A percentile compares a stretch with the other conserved stretches of the same genome.
Conservation (phyloP, 2,888 invertebrate species). For the Eristalis arbustorum region DNA sequence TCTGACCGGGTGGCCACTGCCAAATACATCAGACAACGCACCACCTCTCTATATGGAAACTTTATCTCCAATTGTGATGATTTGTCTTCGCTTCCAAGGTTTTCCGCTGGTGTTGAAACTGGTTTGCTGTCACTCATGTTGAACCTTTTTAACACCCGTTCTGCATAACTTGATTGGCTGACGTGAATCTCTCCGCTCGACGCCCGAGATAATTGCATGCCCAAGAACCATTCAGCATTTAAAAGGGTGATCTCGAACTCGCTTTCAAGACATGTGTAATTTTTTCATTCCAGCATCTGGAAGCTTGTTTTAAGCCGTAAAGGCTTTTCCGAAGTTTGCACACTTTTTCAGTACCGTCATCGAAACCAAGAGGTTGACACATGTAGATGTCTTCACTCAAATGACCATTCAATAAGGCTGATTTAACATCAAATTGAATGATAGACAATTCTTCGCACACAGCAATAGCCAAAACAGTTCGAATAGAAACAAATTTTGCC, state of each 20-base stretch:
- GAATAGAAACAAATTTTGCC: conserved; percentile 71
- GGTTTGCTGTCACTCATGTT: conserved; percentile 17
- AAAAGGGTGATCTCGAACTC: conserved; percentile 26
- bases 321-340: conserved; percentile 71
- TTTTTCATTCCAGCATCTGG: conserved; percentile 71
- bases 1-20: too few species aligned
- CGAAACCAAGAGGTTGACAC: conserved; percentile 62
- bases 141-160: conserved; percentile 5
- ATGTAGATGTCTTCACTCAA: too few species aligned
- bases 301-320: conserved; percentile 72
- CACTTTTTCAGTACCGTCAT: conserved; percentile 67
- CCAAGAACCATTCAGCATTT: conserved; percentile 6
- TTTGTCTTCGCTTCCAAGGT: too few species aligned
- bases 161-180: conserved; percentile 39
- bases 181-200: conserved; percentile 49
- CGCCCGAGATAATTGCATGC: neutral
- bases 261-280: conserved; percentile 64
- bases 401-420: too few species aligned
- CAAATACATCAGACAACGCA: too few species aligned
- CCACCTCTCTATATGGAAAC: too few species aligned
- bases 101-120: conserved; percentile 31
- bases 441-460: conserved; percentile 15
- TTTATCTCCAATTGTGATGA: too few species aligned
- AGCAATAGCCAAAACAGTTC: too few species aligned
- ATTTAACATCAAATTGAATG: conserved; percentile 62